A percentile compares a stretch with the other conserved stretches of the same genome.
phyloP scores from a whole-genome alignment of 2,888 invertebrate species.

The Ashinkailepas kermadecensis region DNA sequence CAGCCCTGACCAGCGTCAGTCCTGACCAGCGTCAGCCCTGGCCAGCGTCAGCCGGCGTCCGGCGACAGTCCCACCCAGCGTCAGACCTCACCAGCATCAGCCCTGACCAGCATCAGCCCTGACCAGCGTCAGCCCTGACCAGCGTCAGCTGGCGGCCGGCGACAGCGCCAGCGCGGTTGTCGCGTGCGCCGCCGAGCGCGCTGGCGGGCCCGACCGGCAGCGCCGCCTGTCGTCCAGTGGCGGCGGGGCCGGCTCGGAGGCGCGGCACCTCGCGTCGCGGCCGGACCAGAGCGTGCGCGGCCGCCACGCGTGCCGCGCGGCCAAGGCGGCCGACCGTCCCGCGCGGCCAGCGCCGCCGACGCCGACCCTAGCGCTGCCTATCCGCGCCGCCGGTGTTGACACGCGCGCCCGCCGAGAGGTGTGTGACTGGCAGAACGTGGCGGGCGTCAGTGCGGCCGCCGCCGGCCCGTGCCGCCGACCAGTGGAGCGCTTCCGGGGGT shows the following conservation, averaged over 20 bases:
- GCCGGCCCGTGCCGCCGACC: too few relatives aligned
- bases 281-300: neutral
- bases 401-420: neutral
- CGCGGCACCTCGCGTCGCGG: neutral
- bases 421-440: neutral
- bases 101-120: too few relatives aligned
- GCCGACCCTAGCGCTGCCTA: neutral
- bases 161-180: too few relatives aligned
- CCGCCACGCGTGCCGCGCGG: neutral
- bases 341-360: neutral
- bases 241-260: neutral
- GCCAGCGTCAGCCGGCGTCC: too few relatives aligned
- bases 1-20: too few relatives aligned
- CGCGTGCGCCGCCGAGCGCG: neutral
- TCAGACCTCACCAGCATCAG: too few relatives aligned
- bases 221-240: neutral
- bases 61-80: too few relatives aligned
- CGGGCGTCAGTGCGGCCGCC: neutral
- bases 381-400: neutral
- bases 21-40: too few relatives aligned
- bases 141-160: too few relatives aligned
- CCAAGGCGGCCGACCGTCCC: neutral
- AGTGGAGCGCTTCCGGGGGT: too few relatives aligned
- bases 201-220: neutral
- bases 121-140: too few relatives aligned